Base-by-base conservation (phyloP, 1,140 invertebrate genomes). In the Cyrtorhinus lividipennis region DNA sequence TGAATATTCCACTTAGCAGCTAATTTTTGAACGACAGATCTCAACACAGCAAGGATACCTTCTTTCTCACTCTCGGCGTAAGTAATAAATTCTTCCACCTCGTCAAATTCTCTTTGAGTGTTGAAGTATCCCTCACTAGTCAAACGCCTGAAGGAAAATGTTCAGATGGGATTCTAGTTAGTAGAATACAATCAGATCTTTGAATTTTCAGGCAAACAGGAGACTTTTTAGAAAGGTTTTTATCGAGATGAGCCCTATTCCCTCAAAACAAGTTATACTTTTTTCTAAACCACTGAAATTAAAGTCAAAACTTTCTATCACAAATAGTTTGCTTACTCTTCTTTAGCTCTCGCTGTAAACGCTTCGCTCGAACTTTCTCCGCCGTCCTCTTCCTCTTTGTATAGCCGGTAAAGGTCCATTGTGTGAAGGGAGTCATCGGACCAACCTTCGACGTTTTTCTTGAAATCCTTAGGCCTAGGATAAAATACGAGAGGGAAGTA, bases 21-120 rank as follows among this genome's bases (percentile, higher is more conserved):
- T 46, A 88, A 71, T 66, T 78, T 76, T 67, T 74, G 72, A 2
- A 82, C 74, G 67, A 77, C 81, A 38, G 79, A 78, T 45, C 79
- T 79, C 10, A 87, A 70, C 58, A 85, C 75, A 48, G 81, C 77
- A 69, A 85, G 79, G 8, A 85, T 77, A 72, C 84, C 74, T 73
- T 22, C 70, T 66, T 62, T 71, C 73, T 56, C 80, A 74, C 70
- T 78, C 74, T 27, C 72, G 3, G 25, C 20, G 18, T 60, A 25
- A 75, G 68, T 24, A n/a, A 87, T 79, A 67, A 87, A 86, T 45
- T 74, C 70, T 63, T 79, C 74, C 0, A 87, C 81, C 70, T 87
- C 83, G 15, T 72, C 71, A 56, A 71, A 75, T 77, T 88, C 86
- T 25, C 71, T 68, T 24, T 83, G 78, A 20, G 79, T 78, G 20